phyloP scores from a whole-genome alignment of 2,888 invertebrate genomes.

The Entomobrya multifasciata region DNA sequence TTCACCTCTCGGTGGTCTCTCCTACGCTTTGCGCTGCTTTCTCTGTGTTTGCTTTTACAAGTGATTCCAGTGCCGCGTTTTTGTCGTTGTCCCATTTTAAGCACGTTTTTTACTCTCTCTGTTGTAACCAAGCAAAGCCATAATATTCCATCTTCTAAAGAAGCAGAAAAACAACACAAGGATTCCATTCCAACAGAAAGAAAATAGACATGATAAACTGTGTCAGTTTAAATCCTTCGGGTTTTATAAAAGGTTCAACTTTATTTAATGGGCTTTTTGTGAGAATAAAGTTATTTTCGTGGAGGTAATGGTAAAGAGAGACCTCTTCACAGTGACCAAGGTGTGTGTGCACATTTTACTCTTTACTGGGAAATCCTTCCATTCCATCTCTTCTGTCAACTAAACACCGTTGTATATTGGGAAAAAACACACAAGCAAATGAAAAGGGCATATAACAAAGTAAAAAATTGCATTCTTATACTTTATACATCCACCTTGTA shows the following conservation, averaged over 20 bases:
- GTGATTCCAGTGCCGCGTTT: no score
- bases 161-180: neutral
- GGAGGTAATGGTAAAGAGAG: constrained; percentile 5
- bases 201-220: constrained; percentile 42
- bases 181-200: neutral
- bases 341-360: neutral
- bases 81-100: no score
- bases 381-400: neutral
- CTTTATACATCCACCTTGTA: no score
- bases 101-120: no score
- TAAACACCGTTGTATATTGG: neutral
- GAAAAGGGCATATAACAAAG: neutral
- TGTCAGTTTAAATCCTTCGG: constrained; percentile 57
- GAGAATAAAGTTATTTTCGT: constrained; percentile 28
- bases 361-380: no score
- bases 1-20: neutral
- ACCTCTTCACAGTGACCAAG: neutral
- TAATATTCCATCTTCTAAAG: neutral
- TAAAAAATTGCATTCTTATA: no score
- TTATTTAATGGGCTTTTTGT: constrained; percentile 41
- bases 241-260: constrained; percentile 51
- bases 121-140: neutral
- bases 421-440: neutral
- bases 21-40: neutral
- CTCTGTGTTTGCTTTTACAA: no score